phyloP scores from a whole-genome alignment of 2,888 invertebrate genomes.

The Macrosoma leucophasiata region DNA sequence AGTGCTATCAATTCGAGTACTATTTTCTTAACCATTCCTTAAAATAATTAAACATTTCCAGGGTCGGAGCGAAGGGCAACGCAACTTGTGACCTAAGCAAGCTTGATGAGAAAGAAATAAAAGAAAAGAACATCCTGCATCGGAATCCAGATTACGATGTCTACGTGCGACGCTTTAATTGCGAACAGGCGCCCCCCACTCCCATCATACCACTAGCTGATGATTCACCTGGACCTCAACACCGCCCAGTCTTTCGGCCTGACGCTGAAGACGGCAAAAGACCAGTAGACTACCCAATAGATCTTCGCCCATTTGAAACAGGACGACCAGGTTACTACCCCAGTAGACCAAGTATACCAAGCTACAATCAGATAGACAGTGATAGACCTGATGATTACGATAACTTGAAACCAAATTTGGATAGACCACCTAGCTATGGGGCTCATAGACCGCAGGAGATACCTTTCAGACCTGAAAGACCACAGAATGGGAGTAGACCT shows the following conservation, averaged over 20 bases:
- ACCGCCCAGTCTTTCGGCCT: constrained; percentile 56
- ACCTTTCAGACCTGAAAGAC: constrained; percentile 50
- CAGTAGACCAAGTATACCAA: constrained; percentile 36
- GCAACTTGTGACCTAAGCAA: constrained; percentile 62
- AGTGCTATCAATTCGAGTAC: no score
- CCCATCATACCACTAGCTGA: constrained; percentile 49
- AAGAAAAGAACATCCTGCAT: constrained; percentile 42
- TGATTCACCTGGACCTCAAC: constrained; percentile 40
- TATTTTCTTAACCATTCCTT: no score
- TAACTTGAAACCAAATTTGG: constrained; percentile 39
- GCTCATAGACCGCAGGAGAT: constrained; percentile 47
- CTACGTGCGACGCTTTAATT: constrained; percentile 53
- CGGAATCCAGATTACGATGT: constrained; percentile 63
- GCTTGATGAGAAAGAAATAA: constrained; percentile 48
- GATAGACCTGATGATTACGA: constrained; percentile 53
- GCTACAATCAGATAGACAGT: constrained; percentile 25
- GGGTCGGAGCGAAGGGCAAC: constrained; percentile 68
- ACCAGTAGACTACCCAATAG: constrained; percentile 40
- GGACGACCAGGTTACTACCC: constrained; percentile 28
- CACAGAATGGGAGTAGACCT: constrained; percentile 54
- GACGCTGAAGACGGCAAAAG: constrained; percentile 47
- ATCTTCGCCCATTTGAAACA: constrained; percentile 37
- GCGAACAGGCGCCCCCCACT: constrained; percentile 57
- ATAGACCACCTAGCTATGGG: constrained; percentile 51
- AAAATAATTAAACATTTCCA: constrained; percentile 27